Conservation (phyloP, 2,797 vertebrate species). For the Spinus olivaceus region DNA sequence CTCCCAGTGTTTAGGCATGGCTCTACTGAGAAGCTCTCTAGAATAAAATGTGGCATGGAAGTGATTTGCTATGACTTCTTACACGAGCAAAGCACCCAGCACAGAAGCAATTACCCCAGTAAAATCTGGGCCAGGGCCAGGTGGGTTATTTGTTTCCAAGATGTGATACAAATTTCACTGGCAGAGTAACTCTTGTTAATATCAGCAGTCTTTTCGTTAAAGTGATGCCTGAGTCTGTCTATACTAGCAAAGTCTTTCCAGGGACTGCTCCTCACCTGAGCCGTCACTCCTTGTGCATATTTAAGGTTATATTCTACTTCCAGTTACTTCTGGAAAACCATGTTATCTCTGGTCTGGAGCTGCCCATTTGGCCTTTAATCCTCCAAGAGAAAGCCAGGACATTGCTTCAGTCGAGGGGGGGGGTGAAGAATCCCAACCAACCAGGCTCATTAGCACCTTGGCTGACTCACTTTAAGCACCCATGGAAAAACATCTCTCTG, state of each 20-base stretch:
- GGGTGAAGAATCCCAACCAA: neutral
- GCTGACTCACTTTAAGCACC: neutral
- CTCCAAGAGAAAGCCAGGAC: neutral
- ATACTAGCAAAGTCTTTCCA: neutral
- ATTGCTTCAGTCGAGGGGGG: accelerated
- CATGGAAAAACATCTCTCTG: neutral
- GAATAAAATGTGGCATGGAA: neutral
- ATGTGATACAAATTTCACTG: neutral
- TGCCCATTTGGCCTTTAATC: neutral
- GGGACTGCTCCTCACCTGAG: neutral
- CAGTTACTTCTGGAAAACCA: neutral
- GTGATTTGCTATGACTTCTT: neutral
- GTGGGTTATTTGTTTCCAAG: neutral
- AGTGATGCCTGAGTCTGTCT: neutral
- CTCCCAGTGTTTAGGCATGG: neutral
- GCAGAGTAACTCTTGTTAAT: neutral
- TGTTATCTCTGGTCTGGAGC: neutral
- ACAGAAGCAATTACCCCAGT: neutral
- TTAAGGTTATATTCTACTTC: neutral
- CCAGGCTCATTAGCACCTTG: neutral
- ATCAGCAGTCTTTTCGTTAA: neutral
- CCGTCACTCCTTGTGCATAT: neutral
- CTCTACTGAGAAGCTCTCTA: neutral
- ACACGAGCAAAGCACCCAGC: neutral
- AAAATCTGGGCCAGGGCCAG: neutral